phyloP scores from a whole-genome alignment of 2,113 vertebrate genomes.

The Xiphorhynchus elegans region DNA sequence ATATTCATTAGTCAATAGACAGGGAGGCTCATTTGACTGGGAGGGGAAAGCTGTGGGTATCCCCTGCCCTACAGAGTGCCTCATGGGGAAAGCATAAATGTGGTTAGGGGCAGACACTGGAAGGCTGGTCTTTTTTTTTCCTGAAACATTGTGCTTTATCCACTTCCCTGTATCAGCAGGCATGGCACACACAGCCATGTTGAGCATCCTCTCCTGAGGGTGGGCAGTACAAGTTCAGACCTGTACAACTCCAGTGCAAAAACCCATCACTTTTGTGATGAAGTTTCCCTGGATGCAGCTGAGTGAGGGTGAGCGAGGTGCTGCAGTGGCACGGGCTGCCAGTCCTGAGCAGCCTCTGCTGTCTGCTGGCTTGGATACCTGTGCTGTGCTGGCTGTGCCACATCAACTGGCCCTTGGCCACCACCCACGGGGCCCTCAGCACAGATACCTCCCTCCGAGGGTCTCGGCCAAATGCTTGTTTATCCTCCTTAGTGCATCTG shows the following conservation, averaged over 20 bases:
- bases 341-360: neutral
- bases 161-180: neutral
- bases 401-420: neutral
- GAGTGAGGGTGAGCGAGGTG: accelerated
- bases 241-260: neutral
- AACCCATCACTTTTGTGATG: neutral
- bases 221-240: neutral
- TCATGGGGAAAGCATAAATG: neutral
- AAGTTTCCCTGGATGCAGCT: neutral
- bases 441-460: neutral
- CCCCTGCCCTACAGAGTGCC: neutral
- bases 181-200: accelerated
- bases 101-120: neutral
- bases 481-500: neutral
- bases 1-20: neutral
- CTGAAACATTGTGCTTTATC: neutral
- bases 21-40: neutral
- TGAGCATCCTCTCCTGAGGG: neutral
- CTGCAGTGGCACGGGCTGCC: neutral
- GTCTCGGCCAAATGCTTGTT: neutral
- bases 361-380: neutral
- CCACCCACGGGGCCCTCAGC: accelerated
- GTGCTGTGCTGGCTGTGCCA: neutral
- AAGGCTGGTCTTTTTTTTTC: neutral
- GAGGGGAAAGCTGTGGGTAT: neutral